Evolutionary conservation across 2,797 vertebrate genomes (phyloP).

Genomic region (Spinibarbus caldwelli): DNA sequence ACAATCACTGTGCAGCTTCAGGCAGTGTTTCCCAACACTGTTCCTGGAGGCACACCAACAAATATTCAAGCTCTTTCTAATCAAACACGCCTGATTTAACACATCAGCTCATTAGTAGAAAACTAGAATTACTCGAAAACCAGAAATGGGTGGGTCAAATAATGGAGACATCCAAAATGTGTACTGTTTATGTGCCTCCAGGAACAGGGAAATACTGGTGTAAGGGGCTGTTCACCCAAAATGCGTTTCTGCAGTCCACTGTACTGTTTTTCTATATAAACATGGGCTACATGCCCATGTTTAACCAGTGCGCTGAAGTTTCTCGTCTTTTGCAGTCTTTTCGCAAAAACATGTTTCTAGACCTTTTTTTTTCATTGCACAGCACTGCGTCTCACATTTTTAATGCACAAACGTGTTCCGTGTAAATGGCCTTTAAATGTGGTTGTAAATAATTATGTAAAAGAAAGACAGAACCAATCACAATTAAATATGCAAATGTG

Average conservation of each 20-base stretch:
- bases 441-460: too few species aligned
- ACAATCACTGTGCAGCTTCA: not conserved
- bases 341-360: too few species aligned
- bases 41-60: not conserved
- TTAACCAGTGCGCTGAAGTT: not conserved
- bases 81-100: not conserved
- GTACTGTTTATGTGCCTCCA: not conserved
- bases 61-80: not conserved
- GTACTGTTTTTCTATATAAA: not conserved
- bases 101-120: not conserved
- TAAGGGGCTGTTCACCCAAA: not conserved
- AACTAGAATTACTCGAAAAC: not conserved
- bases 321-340: not conserved
- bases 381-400: too few species aligned
- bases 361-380: too few species aligned
- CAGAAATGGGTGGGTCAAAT: not conserved
- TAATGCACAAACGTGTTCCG: too few species aligned
- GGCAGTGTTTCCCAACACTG: not conserved
- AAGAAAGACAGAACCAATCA: too few species aligned
- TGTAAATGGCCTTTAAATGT: too few species aligned
- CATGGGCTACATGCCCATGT: not conserved
- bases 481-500: too few species aligned
- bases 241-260: not conserved
- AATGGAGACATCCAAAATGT: not conserved
- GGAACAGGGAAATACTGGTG: not conserved